phyloP scores from a whole-genome alignment of 2,113 vertebrate species.

The Xiphorhynchus elegans region DNA sequence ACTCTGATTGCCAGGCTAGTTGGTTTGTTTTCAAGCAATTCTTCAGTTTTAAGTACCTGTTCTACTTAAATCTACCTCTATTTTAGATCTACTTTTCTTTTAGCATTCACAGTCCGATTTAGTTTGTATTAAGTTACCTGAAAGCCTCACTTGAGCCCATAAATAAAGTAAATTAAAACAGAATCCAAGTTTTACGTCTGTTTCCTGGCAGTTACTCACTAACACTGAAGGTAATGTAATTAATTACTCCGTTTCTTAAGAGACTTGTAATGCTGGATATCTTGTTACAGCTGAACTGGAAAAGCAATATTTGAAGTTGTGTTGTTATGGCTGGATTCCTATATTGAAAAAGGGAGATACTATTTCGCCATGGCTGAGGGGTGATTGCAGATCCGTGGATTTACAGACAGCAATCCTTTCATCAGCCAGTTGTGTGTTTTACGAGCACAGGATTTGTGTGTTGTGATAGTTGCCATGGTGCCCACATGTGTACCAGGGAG shows the following conservation, averaged over 20 bases:
- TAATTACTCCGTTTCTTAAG: constrained; percentile 22
- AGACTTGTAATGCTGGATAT: not conserved
- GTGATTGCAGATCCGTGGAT: constrained; percentile 33
- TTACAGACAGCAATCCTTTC: constrained; percentile 31
- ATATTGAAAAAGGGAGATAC: not conserved
- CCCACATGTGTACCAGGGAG: constrained; percentile 22
- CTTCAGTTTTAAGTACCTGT: not conserved
- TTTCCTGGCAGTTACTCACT: constrained; percentile 24
- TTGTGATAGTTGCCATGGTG: constrained; percentile 59
- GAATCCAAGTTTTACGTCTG: constrained; percentile 1
- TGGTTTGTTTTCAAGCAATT: not conserved
- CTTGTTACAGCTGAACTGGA: not conserved
- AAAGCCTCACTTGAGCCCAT: not conserved
- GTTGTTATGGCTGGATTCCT: not conserved
- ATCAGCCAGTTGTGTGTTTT: constrained; percentile 38
- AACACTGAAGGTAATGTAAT: not conserved
- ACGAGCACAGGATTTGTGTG: not conserved
- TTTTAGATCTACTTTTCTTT: not conserved
- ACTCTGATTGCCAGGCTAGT: not conserved
- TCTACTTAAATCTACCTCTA: not conserved
- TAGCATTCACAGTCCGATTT: not conserved
- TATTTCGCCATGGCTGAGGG: constrained; percentile 4
- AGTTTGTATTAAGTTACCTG: not conserved
- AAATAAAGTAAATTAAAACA: constrained; percentile 30
- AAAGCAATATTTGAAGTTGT: not conserved